phyloP scores from a whole-genome alignment of 2,888 invertebrate genomes.

The Polyommatus iphigenia region DNA sequence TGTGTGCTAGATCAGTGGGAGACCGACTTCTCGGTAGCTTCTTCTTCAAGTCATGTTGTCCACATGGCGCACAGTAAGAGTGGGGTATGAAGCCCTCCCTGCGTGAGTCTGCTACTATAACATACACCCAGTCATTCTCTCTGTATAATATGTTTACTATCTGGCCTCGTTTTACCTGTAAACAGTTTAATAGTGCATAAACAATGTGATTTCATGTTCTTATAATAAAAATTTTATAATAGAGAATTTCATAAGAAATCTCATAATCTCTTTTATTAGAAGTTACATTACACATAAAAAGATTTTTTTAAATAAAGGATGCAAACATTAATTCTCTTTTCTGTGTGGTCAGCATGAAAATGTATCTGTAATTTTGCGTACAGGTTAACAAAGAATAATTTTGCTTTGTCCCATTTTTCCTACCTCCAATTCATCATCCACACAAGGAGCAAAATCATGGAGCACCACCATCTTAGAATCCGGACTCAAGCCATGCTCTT shows the following conservation, averaged over 20 bases:
- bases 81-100: slow-evolving; percentile 97
- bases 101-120: slow-evolving; percentile 92
- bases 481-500: slow-evolving; percentile 94
- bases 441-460: slow-evolving; percentile 96
- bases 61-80: slow-evolving; percentile 94
- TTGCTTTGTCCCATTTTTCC: slow-evolving; percentile 44
- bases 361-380: not conserved
- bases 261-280: not conserved
- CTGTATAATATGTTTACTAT: slow-evolving; percentile 96
- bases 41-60: slow-evolving; percentile 93
- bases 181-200: slow-evolving; percentile 37
- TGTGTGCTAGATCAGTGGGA: slow-evolving; percentile 78
- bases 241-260: no score
- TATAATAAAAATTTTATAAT: no score
- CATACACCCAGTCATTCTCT: slow-evolving; percentile 98
- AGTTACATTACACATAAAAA: not conserved
- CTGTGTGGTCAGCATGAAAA: no score
- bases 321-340: no score
- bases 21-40: slow-evolving; percentile 88
- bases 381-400: not conserved
- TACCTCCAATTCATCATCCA: slow-evolving; percentile 95
- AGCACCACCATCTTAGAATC: slow-evolving; percentile 97
- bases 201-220: not conserved
- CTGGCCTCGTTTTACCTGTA: slow-evolving; percentile 89
- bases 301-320: no score